Evolutionary conservation across 2,888 invertebrate species (phyloP), one percentile per base, ranked within the genome.

Genomic region (Cosmopolites sordidus): DNA sequence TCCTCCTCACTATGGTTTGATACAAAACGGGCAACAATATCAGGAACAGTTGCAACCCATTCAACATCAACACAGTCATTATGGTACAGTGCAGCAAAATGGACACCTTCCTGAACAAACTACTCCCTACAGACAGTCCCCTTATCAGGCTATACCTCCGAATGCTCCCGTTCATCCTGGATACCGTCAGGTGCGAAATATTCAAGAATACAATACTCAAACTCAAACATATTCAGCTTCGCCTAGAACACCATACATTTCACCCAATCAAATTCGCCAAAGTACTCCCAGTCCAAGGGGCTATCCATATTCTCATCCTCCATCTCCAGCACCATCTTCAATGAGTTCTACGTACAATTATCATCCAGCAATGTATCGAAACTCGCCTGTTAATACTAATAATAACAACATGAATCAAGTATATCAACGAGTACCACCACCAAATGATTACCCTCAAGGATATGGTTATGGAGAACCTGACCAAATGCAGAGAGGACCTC

Each of bases 271-370:
- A 47, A 59, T 60, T 11, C 60, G 66, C 22, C 62, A 65, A 52
- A 61, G 64, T 0, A 62, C 63, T 17, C 64, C 64, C 11, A 66
- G 62, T 55, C 61, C 64, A 0, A 58, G 60, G 56, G 52, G 56
- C 16, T 58, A 62, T 40, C 53, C 56, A 2, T 27, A 45, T 16
- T 47, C 48, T 56, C 68, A 72, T 56, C 67, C 70, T 1, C 72
- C 73, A 14, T 69, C 71, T 1, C 70, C 71, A 8, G 63, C 69
- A 18, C 69, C 69, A 15, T 66, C 67, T 2, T 64, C 60, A 12
- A 61, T 63, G 18, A 65, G 64, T 53, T 63, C 62, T 2, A 61
- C 61, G 41, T 64, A 63, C 38, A 64, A 64, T 27, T 62, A 64
- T 37, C 62, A 66, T 33, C 64, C 58, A 27, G 56, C 51, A 8